Evolutionary conservation across 2,797 vertebrate genomes (phyloP).

Genomic region (Rachycentron canadum): DNA sequence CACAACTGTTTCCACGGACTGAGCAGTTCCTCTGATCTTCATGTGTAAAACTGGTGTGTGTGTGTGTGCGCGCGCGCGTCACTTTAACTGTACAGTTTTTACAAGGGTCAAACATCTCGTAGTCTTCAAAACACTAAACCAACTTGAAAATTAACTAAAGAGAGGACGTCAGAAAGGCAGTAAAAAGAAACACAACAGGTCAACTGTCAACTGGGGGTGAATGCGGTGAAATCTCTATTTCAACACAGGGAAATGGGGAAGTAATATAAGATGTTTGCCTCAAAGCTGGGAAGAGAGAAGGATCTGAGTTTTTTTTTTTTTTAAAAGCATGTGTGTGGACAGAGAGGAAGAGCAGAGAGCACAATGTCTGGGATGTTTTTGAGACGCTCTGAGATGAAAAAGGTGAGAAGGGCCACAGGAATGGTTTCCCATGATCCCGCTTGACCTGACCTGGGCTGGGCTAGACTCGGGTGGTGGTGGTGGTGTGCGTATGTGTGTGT

Average conservation of each 20-base stretch:
- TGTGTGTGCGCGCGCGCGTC: too few relatives aligned
- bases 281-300: not conserved
- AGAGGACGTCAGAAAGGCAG: not conserved
- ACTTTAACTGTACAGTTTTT: too few relatives aligned
- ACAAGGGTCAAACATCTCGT: too few relatives aligned
- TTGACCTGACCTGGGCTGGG: constrained; percentile 79
- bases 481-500: constrained; percentile 17
- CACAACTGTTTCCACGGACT: too few relatives aligned
- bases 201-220: too few relatives aligned
- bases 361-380: constrained; percentile 79
- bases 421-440: constrained; percentile 81
- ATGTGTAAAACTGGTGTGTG: too few relatives aligned
- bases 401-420: constrained; percentile 80
- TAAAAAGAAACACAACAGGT: too few relatives aligned
- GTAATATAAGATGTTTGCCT: not conserved
- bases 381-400: constrained; percentile 82
- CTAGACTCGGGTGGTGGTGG: constrained; percentile 49
- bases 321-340: constrained; percentile 18
- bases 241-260: not conserved
- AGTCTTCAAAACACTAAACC: too few relatives aligned
- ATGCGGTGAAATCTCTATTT: not conserved
- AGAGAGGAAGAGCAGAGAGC: constrained; percentile 45
- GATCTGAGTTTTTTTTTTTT: constrained; percentile 5
- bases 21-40: too few relatives aligned
- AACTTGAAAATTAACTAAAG: not conserved